These are phyloP conservation scores for Eurystomus glaucurus DNA, from an alignment of 2,797 vertebrate species.

Conservation along the genomic window DNA sequence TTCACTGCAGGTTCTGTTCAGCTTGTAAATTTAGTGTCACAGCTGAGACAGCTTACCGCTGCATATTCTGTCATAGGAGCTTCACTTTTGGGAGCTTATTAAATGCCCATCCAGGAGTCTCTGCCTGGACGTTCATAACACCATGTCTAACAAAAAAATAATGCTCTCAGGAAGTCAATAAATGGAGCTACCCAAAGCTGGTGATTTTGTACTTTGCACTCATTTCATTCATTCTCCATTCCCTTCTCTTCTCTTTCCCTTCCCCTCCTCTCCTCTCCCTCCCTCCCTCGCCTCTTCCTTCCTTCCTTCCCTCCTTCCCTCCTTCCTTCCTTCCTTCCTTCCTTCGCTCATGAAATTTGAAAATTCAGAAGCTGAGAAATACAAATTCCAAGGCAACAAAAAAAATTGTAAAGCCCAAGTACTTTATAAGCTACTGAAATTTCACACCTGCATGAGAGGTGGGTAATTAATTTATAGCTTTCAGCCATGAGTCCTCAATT, in stretches of 20 bases:
- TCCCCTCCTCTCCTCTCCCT: background rate
- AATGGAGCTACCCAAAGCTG: background rate
- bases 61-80: rapidly evolving
- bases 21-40: background rate
- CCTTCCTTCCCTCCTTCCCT: background rate
- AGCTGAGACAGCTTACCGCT: rapidly evolving
- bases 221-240: background rate
- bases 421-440: background rate
- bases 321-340: background rate
- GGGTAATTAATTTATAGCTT: background rate
- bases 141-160: background rate
- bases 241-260: background rate
- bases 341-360: background rate
- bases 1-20: background rate
- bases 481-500: rapidly evolving
- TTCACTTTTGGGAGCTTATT: background rate
- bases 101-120: background rate
- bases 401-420: background rate
- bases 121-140: background rate
- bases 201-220: background rate
- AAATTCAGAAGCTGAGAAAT: background rate
- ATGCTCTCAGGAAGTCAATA: background rate
- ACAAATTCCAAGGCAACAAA: background rate
- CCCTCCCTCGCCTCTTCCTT: no score
- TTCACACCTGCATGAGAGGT: background rate